Base-by-base conservation (phyloP, 2,797 vertebrate genomes). In the Arrhamphus sclerolepis region DNA sequence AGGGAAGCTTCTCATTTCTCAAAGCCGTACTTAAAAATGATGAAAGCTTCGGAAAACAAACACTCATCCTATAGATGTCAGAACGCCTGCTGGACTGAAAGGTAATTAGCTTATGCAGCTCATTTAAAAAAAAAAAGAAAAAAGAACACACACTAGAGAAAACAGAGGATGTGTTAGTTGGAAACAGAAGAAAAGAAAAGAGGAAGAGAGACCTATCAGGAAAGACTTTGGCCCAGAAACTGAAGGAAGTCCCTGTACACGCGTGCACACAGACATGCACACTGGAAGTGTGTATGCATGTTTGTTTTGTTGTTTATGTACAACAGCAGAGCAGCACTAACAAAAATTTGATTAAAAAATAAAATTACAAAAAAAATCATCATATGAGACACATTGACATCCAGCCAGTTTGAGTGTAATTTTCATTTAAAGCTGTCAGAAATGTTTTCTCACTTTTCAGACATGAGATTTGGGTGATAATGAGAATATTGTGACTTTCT, bases 61-160 rank as follows among this genome's bases (percentile, higher is more conserved):
- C 52, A 54, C 51, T 68, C 53, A 28, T 70, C 68, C 69, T 21
- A 29, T 7, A 39, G 61, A 43, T 54, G 65, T 53, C 8, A 40
- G 46, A 70, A 46, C 0, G 38, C 59, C 73, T 52, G 39, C 77
- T 34, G 56, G 58, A 58, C 67, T 62, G 75, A 83, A 80, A 76
- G 62, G 78, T 83, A 82, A 82, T 85, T 69, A 82, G 77, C 80
- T 80, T 64, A 50, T 70, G 54, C 14, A 17, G 52, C 10, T 50
- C 39, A 38, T 51, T 53, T 46, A 31, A 31, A 7, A 10, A 31
- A 7, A 31, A 10, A 7, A 31, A 31, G 29, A 31, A 31, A 7
- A 10, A 31, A 31, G 3, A 31, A 3, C 6, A 10, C 6, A 31
- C 6, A 7, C 6, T 2, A 31, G 29, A 31, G 8, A 31, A 7